Evolutionary conservation across 2,797 vertebrate species (phyloP).

Genomic region (Heteromormyrus szaboi): DNA sequence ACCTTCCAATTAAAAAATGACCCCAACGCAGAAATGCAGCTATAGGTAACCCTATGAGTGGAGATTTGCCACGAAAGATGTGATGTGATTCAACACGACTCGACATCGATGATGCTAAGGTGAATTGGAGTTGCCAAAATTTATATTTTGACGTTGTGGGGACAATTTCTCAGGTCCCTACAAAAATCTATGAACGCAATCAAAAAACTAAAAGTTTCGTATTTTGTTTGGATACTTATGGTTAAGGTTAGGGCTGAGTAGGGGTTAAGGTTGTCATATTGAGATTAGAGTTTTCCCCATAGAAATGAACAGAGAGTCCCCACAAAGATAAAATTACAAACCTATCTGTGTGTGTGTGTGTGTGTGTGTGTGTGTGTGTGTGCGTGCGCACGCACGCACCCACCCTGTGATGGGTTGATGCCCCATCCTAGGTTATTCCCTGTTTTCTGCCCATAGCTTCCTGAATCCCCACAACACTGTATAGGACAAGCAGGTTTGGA

Average conservation of each 20-base stretch:
- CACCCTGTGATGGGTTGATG: background rate
- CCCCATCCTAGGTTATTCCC: background rate
- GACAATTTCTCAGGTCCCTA: background rate
- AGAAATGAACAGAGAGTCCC: background rate
- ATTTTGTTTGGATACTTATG: background rate
- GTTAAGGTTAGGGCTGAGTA: background rate
- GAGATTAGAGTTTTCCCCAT: background rate
- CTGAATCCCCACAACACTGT: background rate
- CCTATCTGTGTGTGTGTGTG: background rate
- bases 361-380: background rate
- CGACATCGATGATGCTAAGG: background rate
- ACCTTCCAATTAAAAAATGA: background rate
- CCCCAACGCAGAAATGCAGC: background rate
- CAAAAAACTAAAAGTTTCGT: background rate
- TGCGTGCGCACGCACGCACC: no score
- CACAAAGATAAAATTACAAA: background rate
- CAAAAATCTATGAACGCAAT: background rate
- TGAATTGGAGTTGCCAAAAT: background rate
- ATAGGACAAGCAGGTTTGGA: background rate
- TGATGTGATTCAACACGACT: background rate
- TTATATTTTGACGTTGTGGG: background rate
- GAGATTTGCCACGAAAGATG: background rate
- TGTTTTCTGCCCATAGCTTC: background rate
- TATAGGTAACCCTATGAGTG: background rate
- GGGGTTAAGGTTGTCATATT: background rate